phyloP scores from a whole-genome alignment of 2,797 vertebrate genomes.

The Pogonophryne albipinna region DNA sequence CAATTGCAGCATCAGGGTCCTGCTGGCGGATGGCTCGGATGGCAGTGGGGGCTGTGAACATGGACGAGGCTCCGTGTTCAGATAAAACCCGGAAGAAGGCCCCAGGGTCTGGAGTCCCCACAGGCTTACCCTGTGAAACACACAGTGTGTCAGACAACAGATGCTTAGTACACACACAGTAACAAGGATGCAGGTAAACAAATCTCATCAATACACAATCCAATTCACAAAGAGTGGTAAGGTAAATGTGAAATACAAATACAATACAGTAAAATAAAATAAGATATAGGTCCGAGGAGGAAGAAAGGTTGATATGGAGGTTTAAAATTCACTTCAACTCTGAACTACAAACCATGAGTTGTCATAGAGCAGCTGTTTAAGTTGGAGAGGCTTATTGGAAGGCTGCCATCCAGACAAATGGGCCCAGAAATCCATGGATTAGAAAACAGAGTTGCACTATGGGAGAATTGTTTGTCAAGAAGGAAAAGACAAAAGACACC shows the following conservation, averaged over 20 bases:
- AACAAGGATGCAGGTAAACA: not conserved
- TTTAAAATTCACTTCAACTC: not conserved
- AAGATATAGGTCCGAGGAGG: too few species aligned
- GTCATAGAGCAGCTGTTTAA: conserved; percentile 61
- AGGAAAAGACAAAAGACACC: conserved; percentile 41
- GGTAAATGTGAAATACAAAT: too few species aligned
- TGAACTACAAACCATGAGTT: conserved; percentile 42
- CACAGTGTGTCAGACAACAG: not conserved
- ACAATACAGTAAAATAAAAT: too few species aligned
- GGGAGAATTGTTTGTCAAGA: conserved; percentile 32
- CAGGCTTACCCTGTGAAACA: conserved; percentile 92
- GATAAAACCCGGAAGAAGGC: conserved; percentile 95
- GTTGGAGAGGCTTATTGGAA: conserved; percentile 65
- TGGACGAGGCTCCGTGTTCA: conserved; percentile 89
- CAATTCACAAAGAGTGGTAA: too few species aligned
- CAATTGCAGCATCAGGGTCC: conserved; percentile 88
- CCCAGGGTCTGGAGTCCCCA: conserved; percentile 95
- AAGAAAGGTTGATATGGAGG: too few species aligned
- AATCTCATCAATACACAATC: not conserved
- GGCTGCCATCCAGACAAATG: conserved; percentile 54
- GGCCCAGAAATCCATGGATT: conserved; percentile 38
- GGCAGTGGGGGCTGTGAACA: conserved; percentile 96
- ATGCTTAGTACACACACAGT: conserved; percentile 7
- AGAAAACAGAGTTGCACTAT: conserved; percentile 43
- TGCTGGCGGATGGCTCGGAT: conserved; percentile 97